A percentile compares a stretch with the other conserved stretches of the same genome.
These are phyloP conservation scores for Kryptolebias marmoratus DNA, from an alignment of 2,113 vertebrate genomes.

Conservation along the genomic window DNA sequence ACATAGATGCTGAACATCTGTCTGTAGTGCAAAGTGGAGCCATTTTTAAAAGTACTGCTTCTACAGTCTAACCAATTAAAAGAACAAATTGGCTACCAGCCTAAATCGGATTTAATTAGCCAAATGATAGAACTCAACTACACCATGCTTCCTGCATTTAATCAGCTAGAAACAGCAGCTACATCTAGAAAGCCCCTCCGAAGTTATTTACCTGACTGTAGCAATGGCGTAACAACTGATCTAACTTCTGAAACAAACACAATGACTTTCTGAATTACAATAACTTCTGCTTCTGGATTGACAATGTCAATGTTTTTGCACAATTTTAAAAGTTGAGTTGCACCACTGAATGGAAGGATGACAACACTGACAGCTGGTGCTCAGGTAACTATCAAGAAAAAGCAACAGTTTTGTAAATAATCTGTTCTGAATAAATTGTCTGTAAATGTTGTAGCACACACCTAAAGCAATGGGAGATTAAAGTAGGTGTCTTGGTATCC, in stretches of 20 bases:
- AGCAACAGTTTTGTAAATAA: too few species aligned
- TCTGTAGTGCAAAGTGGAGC: background rate
- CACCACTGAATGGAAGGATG: background rate
- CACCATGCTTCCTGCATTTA: background rate
- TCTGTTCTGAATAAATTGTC: too few species aligned
- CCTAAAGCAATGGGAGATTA: too few species aligned
- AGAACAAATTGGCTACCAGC: background rate
- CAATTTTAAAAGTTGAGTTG: background rate
- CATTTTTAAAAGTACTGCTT: background rate
- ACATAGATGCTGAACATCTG: background rate
- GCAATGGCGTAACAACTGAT: background rate
- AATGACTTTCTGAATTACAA: background rate
- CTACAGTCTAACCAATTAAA: background rate
- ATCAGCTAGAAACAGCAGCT: background rate
- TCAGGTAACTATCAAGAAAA: too few species aligned
- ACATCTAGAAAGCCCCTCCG: background rate
- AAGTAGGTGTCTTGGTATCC: too few species aligned
- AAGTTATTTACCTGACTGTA: background rate
- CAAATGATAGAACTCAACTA: background rate
- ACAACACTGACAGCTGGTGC: background rate
- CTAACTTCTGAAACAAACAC: background rate
- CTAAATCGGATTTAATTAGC: background rate
- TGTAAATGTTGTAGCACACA: too few species aligned
- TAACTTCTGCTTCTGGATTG: background rate
- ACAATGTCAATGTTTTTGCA: background rate